phyloP scores from a whole-genome alignment of 2,797 vertebrate genomes.

The Epinephelus coioides region DNA sequence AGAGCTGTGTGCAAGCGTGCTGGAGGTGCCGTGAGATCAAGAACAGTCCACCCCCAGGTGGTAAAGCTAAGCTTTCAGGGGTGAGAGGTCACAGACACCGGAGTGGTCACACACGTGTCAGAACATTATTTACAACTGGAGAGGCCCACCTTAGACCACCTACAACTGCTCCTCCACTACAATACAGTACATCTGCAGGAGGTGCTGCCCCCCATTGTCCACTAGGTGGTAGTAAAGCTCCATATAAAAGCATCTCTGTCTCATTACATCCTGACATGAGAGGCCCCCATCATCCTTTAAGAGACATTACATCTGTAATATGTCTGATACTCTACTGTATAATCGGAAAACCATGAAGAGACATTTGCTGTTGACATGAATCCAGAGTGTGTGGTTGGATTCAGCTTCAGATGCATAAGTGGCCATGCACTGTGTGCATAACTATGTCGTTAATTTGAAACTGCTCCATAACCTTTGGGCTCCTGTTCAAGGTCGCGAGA shows the following conservation, averaged over 20 bases:
- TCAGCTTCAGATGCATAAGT: conserved; percentile 27
- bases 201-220: conserved; percentile 44
- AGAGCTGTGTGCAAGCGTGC: conserved; percentile 49
- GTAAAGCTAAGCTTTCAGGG: conserved; percentile 73
- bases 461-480: conserved; percentile 67
- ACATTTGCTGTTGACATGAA: conserved; percentile 32
- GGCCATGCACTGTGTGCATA: conserved; percentile 44
- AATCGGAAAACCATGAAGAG: background rate
- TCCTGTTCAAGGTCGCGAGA: conserved; percentile 72
- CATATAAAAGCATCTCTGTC: conserved; percentile 1
- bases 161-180: conserved; percentile 55
- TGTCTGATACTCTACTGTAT: conserved; percentile 25
- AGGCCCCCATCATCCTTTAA: conserved; percentile 5
- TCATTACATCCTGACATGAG: conserved; percentile 7
- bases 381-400: conserved; percentile 1
- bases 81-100: conserved; percentile 71
- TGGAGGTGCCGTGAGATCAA: conserved; percentile 77
- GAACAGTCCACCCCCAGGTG: conserved; percentile 78
- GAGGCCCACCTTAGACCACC: conserved; percentile 81
- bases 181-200: conserved; percentile 27
- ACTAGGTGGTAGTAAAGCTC: conserved; percentile 76
- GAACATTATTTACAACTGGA: conserved; percentile 80
- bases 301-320: conserved; percentile 23
- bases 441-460: conserved; percentile 60
- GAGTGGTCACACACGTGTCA: conserved; percentile 82